A percentile compares a stretch with the other conserved stretches of the same genome.
Conservation (phyloP, 2,797 vertebrate genomes). For the Gobionotothen gibberifrons region DNA sequence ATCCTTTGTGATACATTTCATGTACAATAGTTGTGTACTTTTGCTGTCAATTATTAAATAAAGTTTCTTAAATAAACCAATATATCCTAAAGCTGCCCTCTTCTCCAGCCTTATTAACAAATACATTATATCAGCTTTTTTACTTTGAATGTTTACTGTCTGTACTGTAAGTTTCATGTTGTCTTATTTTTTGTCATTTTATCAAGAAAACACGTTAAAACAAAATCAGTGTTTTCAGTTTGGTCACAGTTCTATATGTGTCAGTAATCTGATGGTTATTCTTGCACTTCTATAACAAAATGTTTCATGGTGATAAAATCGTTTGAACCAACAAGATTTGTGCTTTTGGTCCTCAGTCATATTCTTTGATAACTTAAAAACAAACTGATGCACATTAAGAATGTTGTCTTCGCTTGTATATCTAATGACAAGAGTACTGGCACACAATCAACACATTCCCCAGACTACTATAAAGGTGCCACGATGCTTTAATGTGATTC, state of each 20-base stretch:
- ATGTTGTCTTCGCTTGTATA: slow-evolving; percentile 39
- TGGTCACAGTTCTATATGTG: not conserved
- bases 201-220: not conserved
- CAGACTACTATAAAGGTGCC: slow-evolving; percentile 77
- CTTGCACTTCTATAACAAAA: slow-evolving; percentile 14
- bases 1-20: slow-evolving; percentile 33
- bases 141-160: not conserved
- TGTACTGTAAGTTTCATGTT: not conserved
- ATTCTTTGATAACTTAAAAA: slow-evolving; percentile 48
- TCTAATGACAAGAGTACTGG: slow-evolving; percentile 51
- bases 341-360: slow-evolving; percentile 58
- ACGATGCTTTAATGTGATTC: slow-evolving; percentile 80
- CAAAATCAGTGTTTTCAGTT: slow-evolving; percentile 10
- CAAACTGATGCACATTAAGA: slow-evolving; percentile 45
- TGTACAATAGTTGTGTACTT: slow-evolving; percentile 36
- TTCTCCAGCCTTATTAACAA: slow-evolving; percentile 11
- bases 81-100: slow-evolving; percentile 10
- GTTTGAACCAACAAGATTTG: slow-evolving; percentile 50
- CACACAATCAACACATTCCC: slow-evolving; percentile 66
- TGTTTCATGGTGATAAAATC: slow-evolving; percentile 20
- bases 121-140: slow-evolving; percentile 16
- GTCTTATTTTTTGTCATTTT: not conserved
- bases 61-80: slow-evolving; percentile 32
- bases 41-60: slow-evolving; percentile 20
- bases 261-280: not conserved